Conservation (phyloP, 2,888 invertebrate genomes). For the Stramonita haemastoma region DNA sequence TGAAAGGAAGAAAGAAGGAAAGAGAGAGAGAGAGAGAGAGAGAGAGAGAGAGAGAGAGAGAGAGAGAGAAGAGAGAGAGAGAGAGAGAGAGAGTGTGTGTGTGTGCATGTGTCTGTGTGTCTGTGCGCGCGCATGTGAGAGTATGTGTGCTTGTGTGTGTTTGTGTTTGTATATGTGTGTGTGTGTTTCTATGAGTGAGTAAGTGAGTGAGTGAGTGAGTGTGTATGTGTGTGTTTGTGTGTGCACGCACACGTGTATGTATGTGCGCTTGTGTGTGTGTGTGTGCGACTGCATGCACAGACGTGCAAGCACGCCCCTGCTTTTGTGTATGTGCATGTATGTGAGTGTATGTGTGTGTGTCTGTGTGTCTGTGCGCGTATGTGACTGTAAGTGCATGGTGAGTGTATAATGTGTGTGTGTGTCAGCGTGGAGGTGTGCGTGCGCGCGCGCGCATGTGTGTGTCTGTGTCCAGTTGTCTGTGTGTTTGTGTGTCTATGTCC, state of each 20-base stretch:
- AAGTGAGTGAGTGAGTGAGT: not conserved
- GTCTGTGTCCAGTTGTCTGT: not conserved
- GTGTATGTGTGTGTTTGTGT: not conserved
- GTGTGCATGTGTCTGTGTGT: not conserved
- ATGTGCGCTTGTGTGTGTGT: not conserved
- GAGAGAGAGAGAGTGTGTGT: not conserved
- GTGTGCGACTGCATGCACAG: not conserved
- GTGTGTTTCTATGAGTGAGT: not conserved
- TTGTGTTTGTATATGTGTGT: not conserved
- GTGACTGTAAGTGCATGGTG: not conserved
- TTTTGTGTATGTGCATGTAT: not conserved
- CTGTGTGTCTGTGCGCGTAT: not conserved
- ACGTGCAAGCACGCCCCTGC: too few species aligned
- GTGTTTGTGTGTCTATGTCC: not conserved
- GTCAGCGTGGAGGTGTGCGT: not conserved
- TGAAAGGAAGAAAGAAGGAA: too few species aligned
- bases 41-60: too few species aligned
- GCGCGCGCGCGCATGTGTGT: not conserved
- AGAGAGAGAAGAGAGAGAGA: not conserved
- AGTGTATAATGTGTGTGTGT: not conserved
- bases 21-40: too few species aligned
- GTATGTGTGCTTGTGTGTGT: not conserved
- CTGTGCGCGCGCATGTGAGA: not conserved
- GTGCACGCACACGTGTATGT: not conserved
- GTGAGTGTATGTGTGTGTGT: not conserved